Base-by-base conservation (phyloP, 1,140 invertebrate genomes). In the Nixonia krombeini region DNA sequence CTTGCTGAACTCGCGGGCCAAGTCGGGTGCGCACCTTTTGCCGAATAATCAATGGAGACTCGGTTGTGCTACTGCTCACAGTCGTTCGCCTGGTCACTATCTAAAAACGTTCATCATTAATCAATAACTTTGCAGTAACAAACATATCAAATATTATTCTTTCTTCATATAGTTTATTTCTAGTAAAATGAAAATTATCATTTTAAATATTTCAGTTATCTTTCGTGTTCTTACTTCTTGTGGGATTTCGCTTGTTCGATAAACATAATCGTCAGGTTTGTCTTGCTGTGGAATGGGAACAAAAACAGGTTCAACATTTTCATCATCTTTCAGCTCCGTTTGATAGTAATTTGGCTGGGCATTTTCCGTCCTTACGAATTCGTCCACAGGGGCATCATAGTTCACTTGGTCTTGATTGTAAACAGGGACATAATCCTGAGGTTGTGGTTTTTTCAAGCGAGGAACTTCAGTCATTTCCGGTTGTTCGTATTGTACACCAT, bases 11-110 rank as follows among this genome's bases (percentile, higher is more conserved):
- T 0, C 79, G 81, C 2, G 51, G 38, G 8, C 74, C 61, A 1
- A 81, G 10, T 0, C 82, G 70, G 17, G 57, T 72, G 3, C 82
- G 72, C 4, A 81, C 67, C 41, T 78, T 75, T 35, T 84, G 81
- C 10, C 79, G 75, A 41, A 80, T 81, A 38, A 76, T 72, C 3
- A 80, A 53, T 0, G 78, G 74, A 1, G 74, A 51, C 10, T 72
- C 62, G 3, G 51, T 70, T n/a, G 80, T 80, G 0, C 80, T 80
- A 3, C 79, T 81, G 4, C 73, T 74, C 1, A 69, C 70, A 0
- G 74, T 63, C 28, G 61, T 66, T 12, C 44, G 37, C 18, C 41
- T 17, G 15, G 57, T 42, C 1, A 42, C 28, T 13, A 62, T 46
- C 40, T 62, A 17, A 12, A 13, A 26, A 21, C 21, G n/a, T n/a